Percentiles rank a stretch among this genome's conserved stretches.
These are phyloP conservation scores for Thalpophila matura DNA, from an alignment of 2,888 invertebrate genomes.

Conservation along the genomic window DNA sequence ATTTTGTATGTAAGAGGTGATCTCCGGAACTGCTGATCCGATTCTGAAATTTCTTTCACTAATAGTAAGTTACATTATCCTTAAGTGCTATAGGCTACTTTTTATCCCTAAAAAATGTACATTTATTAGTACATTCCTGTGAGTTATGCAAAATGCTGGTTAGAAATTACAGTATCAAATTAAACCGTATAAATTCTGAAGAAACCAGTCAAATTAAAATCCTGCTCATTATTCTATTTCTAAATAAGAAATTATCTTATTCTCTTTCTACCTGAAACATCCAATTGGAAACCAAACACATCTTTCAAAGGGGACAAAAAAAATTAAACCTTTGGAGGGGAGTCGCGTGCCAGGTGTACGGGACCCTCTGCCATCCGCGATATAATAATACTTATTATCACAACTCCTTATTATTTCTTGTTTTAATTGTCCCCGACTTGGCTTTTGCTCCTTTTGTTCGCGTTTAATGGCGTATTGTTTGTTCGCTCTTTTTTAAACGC, in stretches of 20 bases:
- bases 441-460: slow-evolving; percentile 89
- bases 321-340: slow-evolving; percentile 62
- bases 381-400: slow-evolving; percentile 90
- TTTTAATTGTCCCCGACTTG: slow-evolving; percentile 90
- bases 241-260: slow-evolving; percentile 53
- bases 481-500: slow-evolving; percentile 80
- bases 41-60: no score
- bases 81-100: no score
- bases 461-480: slow-evolving; percentile 90
- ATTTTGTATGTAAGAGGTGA: no score
- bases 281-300: slow-evolving; percentile 63
- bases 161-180: background rate
- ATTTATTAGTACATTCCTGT: no score
- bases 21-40: no score
- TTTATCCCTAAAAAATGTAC: no score
- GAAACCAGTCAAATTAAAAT: background rate
- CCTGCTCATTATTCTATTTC: slow-evolving; percentile 33
- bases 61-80: no score
- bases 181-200: background rate
- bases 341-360: slow-evolving; percentile 82
- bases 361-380: slow-evolving; percentile 76
- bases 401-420: slow-evolving; percentile 90
- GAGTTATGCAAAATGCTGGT: no score
- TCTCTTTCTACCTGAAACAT: slow-evolving; percentile 49
- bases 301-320: slow-evolving; percentile 54